A percentile compares a stretch with the other conserved stretches of the same genome.
Conservation (phyloP, 2,113 vertebrate species). For the Poeciliopsis prolifica region DNA sequence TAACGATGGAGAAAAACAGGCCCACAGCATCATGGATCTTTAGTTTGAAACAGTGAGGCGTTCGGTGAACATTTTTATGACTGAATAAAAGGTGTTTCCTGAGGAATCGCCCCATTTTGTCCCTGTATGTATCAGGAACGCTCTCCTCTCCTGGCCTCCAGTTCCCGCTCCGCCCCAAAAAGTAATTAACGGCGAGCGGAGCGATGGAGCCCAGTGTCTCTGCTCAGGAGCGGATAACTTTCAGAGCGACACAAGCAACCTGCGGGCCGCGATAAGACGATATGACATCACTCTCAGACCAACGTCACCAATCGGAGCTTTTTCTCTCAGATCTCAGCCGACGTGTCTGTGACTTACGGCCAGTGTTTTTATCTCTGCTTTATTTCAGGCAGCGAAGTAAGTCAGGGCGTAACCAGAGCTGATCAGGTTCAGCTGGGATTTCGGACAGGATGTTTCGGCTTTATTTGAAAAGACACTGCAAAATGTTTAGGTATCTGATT, state of each 20-base stretch:
- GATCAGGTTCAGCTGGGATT: too few relatives aligned
- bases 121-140: background rate
- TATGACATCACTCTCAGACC: conserved; percentile 50
- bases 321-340: conserved; percentile 37
- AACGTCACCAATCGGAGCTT: conserved; percentile 24
- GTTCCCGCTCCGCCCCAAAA: conserved; percentile 6
- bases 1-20: background rate
- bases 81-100: too few relatives aligned
- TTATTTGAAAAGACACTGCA: too few relatives aligned
- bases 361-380: too few relatives aligned
- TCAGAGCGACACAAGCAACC: conserved; percentile 25
- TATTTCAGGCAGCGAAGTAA: too few relatives aligned
- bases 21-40: background rate
- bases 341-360: conserved; percentile 14
- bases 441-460: too few relatives aligned
- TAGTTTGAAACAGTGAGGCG: too few relatives aligned
- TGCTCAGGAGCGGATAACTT: background rate
- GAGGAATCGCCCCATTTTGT: too few relatives aligned
- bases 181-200: background rate
- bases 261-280: conserved; percentile 33
- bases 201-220: conserved; percentile 4
- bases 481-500: too few relatives aligned
- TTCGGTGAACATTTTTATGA: too few relatives aligned
- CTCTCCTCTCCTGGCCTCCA: background rate
- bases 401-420: too few relatives aligned